Conservation (phyloP, 2,113 vertebrate species). For the Physeter macrocephalus region DNA sequence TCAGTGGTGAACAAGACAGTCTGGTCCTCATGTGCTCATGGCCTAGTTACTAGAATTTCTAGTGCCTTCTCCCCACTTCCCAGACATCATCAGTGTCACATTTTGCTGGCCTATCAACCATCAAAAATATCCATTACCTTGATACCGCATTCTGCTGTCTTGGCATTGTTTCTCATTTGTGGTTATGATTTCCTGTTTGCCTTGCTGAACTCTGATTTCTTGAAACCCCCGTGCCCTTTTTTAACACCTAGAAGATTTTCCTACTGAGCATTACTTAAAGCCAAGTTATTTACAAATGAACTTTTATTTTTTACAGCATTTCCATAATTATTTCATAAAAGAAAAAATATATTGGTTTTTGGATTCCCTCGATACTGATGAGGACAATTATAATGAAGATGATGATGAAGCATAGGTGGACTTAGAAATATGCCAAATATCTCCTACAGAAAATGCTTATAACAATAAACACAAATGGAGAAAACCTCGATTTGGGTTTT, state of each 20-base stretch:
- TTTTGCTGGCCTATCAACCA: neutral
- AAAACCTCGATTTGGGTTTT: neutral
- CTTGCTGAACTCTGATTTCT: neutral
- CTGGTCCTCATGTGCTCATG: neutral
- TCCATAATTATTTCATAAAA: neutral
- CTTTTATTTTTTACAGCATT: neutral
- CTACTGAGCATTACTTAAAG: neutral
- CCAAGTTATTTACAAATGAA: neutral
- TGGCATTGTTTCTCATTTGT: neutral
- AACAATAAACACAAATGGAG: neutral
- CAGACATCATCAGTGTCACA: neutral
- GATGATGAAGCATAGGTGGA: neutral
- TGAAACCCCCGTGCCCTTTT: neutral
- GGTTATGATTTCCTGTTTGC: conserved; percentile 33
- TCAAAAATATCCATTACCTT: neutral
- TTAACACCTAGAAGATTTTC: neutral
- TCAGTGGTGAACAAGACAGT: neutral
- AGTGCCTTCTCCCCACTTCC: neutral
- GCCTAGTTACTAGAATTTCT: neutral
- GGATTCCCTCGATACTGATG: neutral
- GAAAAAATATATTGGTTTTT: neutral
- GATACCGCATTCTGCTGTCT: neutral
- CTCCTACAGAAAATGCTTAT: neutral
- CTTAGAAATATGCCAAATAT: neutral
- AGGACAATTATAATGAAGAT: neutral